A percentile compares a stretch with the other conserved stretches of the same genome.
Conservation (phyloP, 2,888 invertebrate genomes). For the Pandemis corylana region DNA sequence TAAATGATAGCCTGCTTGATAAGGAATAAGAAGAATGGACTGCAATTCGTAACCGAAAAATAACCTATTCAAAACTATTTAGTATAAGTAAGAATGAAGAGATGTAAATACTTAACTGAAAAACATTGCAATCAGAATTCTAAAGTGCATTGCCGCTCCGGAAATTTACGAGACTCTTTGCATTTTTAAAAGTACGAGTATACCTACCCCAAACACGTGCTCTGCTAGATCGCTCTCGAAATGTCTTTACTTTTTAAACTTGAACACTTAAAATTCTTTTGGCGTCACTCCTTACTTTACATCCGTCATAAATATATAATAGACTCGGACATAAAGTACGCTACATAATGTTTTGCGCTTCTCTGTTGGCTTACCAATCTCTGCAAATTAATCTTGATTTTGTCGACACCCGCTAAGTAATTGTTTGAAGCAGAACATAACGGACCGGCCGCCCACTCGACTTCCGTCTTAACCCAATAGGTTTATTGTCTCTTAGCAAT, state of each 20-base stretch:
- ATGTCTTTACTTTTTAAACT: constrained; percentile 11
- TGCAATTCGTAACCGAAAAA: background rate
- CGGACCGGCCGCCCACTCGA: constrained; percentile 32
- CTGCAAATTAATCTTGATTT: constrained; percentile 41
- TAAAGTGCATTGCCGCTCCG: constrained; percentile 5
- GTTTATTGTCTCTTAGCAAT: constrained; percentile 24
- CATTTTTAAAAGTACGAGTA: constrained; percentile 21
- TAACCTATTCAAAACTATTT: no score
- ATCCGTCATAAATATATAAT: constrained; percentile 14
- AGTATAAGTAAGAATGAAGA: no score
- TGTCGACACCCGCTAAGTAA: constrained; percentile 38
- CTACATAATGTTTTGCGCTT: constrained; percentile 20
- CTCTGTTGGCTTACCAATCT: constrained; percentile 28
- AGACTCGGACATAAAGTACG: constrained; percentile 1
- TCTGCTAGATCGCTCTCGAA: background rate
- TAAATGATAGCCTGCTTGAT: background rate
- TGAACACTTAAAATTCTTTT: constrained; percentile 3
- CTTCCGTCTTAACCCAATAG: constrained; percentile 17
- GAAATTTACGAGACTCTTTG: constrained; percentile 12
- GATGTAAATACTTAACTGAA: background rate
- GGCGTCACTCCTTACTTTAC: background rate
- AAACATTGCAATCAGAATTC: constrained; percentile 5
- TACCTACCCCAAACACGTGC: constrained; percentile 8
- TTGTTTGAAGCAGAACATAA: constrained; percentile 37
- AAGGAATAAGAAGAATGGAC: background rate